A percentile compares a stretch with the other conserved stretches of the same genome.
These are phyloP conservation scores for Leiothrix lutea DNA, from an alignment of 2,113 vertebrate genomes.

Conservation along the genomic window DNA sequence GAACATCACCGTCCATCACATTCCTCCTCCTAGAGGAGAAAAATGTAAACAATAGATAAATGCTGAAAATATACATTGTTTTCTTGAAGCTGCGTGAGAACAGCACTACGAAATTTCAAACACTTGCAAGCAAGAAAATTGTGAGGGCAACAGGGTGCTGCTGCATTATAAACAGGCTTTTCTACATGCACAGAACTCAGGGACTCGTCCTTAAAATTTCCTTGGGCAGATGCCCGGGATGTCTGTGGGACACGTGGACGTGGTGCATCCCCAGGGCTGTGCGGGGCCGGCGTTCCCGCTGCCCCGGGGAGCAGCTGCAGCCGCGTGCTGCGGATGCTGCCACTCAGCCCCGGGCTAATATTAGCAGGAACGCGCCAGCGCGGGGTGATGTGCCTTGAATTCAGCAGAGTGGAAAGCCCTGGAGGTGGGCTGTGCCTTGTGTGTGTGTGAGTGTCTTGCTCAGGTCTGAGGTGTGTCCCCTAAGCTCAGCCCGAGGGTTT, in stretches of 20 bases:
- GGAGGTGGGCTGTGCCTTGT: not conserved
- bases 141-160: too few species aligned
- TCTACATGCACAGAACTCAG: accelerated
- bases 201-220: not conserved
- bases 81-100: too few species aligned
- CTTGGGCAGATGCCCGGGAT: not conserved
- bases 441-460: not conserved
- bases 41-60: too few species aligned
- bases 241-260: not conserved
- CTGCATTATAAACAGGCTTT: not conserved
- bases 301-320: constrained; percentile 33
- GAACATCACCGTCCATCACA: too few species aligned
- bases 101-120: too few species aligned
- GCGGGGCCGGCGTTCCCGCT: not conserved
- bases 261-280: not conserved
- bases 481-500: accelerated
- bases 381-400: not conserved
- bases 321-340: not conserved
- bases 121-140: too few species aligned
- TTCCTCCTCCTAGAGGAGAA: too few species aligned
- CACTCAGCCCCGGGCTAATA: constrained; percentile 41
- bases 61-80: too few species aligned
- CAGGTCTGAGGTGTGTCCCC: not conserved
- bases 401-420: not conserved
- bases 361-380: constrained; percentile 13